Evolutionary conservation across 1,140 invertebrate species (phyloP).

Genomic region (Ridgeia piscesae): DNA sequence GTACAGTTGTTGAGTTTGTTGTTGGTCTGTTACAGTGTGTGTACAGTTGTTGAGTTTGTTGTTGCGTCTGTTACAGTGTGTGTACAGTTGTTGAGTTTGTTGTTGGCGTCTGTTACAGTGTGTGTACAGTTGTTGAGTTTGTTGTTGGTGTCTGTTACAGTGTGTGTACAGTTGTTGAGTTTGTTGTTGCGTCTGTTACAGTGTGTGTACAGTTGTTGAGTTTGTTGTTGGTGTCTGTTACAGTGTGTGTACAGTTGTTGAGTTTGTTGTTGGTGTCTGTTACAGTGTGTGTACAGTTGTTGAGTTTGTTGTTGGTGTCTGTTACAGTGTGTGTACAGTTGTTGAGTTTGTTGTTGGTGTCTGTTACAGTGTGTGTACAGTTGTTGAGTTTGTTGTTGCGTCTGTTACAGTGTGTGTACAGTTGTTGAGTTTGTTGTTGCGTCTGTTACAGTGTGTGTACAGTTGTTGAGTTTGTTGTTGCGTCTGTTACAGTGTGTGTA

Average conservation of each 20-base stretch:
- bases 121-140: conserved; percentile 9
- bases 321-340: neutral
- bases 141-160: too few species aligned
- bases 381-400: too few species aligned
- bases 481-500: too few species aligned
- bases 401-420: neutral
- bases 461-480: too few species aligned
- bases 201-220: conserved; percentile 7
- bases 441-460: conserved; percentile 4
- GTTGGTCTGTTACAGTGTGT: neutral
- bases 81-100: neutral
- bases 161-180: neutral
- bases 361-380: neutral
- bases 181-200: neutral
- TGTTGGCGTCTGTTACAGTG: neutral
- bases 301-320: too few species aligned
- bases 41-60: too few species aligned
- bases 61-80: too few species aligned
- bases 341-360: neutral
- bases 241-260: neutral
- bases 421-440: neutral
- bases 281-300: conserved; percentile 7
- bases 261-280: neutral
- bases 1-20: neutral
- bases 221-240: too few species aligned